A percentile compares a stretch with the other conserved stretches of the same genome.
phyloP scores from a whole-genome alignment of 2,888 invertebrate species.

The Acronicta psi region DNA sequence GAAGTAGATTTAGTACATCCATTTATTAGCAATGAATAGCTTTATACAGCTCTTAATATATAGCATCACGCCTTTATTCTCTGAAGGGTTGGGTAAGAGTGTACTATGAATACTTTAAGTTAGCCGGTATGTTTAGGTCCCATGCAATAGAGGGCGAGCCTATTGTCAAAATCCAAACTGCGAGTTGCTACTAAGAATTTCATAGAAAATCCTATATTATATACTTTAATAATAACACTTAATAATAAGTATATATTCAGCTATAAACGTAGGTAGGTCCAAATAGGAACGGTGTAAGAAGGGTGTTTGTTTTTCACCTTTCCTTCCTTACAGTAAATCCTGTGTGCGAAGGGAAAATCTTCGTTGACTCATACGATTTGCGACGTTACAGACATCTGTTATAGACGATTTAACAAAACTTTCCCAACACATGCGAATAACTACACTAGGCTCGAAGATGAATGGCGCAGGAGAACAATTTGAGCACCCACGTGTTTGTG shows the following conservation, averaged over 20 bases:
- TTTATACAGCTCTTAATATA: too few species aligned
- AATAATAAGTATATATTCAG: too few species aligned
- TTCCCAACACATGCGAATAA: constrained; percentile 4
- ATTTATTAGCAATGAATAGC: constrained; percentile 19
- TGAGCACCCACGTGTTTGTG: not conserved
- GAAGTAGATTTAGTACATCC: constrained; percentile 27
- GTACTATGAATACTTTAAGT: too few species aligned
- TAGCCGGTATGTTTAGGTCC: too few species aligned
- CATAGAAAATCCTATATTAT: too few species aligned
- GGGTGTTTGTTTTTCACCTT: not conserved
- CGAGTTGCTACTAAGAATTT: too few species aligned
- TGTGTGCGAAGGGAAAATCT: too few species aligned
- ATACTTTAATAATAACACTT: too few species aligned
- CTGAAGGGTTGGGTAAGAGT: too few species aligned
- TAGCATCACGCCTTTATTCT: too few species aligned
- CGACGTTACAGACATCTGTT: constrained; percentile 26
- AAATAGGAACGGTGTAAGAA: constrained; percentile 3
- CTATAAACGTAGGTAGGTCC: constrained; percentile 3
- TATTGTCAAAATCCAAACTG: too few species aligned
- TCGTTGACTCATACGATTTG: constrained; percentile 36
- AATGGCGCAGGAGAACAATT: not conserved
- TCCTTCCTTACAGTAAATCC: constrained; percentile 24
- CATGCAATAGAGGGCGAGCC: too few species aligned
- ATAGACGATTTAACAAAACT: constrained; percentile 36
- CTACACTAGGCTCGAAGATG: constrained; percentile 2